These are phyloP conservation scores for Scaptomyza graminum DNA, from an alignment of 1,140 invertebrate species.

Conservation along the genomic window DNA sequence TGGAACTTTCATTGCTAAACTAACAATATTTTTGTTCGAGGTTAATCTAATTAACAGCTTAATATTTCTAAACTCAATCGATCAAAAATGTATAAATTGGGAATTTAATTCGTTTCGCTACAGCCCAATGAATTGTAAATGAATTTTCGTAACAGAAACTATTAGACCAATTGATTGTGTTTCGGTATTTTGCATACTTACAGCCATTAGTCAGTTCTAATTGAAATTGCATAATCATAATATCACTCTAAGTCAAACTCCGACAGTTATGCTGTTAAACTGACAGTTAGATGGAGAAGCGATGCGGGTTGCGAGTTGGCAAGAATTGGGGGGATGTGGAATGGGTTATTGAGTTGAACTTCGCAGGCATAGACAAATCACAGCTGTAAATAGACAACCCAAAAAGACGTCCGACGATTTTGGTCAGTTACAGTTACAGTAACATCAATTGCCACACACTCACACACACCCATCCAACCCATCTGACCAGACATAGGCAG, in stretches of 20 bases:
- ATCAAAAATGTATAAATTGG: background rate
- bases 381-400: constrained; percentile 72
- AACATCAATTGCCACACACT: constrained; percentile 67
- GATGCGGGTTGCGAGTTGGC: constrained; percentile 11
- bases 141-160: background rate
- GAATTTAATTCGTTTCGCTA: background rate
- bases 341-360: background rate
- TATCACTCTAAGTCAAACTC: constrained; percentile 29
- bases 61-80: too few relatives aligned
- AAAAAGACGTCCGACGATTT: constrained; percentile 70
- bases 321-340: background rate
- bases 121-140: background rate
- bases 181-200: background rate
- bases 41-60: too few relatives aligned
- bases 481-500: background rate
- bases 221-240: constrained; percentile 75
- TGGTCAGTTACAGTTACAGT: constrained; percentile 69
- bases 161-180: background rate
- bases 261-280: constrained; percentile 67
- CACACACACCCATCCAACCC: background rate
- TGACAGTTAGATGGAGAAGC: constrained; percentile 65
- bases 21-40: too few relatives aligned
- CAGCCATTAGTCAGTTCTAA: constrained; percentile 56
- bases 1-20: too few relatives aligned
- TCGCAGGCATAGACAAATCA: constrained; percentile 57